Evolutionary conservation across 2,888 invertebrate species (phyloP).

Genomic region (Catotricha subobsoleta): DNA sequence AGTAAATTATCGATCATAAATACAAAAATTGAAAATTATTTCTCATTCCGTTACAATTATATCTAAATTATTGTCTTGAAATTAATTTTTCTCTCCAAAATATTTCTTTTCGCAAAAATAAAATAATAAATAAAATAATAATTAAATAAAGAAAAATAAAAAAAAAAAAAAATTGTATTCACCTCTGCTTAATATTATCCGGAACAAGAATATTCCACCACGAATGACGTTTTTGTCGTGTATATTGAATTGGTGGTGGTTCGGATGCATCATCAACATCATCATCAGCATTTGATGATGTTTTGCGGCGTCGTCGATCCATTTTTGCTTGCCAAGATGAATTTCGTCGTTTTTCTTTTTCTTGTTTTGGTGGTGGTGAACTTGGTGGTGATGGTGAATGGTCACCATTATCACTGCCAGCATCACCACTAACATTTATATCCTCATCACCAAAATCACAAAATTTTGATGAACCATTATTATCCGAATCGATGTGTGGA

Average conservation of each 20-base stretch:
- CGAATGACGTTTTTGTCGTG: constrained; percentile 50
- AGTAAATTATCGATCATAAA: too few species aligned
- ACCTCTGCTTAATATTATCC: constrained; percentile 55
- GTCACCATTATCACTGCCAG: constrained; percentile 5
- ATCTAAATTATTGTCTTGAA: too few species aligned
- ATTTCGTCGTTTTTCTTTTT: constrained; percentile 20
- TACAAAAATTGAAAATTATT: too few species aligned
- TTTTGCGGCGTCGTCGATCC: constrained; percentile 27
- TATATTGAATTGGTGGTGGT: constrained; percentile 13
- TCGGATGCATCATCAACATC: background rate
- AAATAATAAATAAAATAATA: background rate
- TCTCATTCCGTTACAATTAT: too few species aligned
- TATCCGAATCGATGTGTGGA: background rate
- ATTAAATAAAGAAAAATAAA: constrained; percentile 1
- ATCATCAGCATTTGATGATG: constrained; percentile 15
- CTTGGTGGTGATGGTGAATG: constrained; percentile 1
- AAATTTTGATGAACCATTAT: constrained; percentile 4
- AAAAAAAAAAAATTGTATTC: constrained; percentile 12
- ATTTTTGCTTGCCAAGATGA: constrained; percentile 28
- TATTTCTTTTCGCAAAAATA: too few species aligned
- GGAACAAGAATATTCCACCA: constrained; percentile 83
- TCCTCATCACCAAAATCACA: constrained; percentile 12
- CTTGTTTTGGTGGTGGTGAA: background rate
- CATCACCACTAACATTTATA: constrained; percentile 7
- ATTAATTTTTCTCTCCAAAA: too few species aligned